These are phyloP conservation scores for Blennius ocellaris DNA, from an alignment of 2,113 vertebrate genomes.

Conservation along the genomic window DNA sequence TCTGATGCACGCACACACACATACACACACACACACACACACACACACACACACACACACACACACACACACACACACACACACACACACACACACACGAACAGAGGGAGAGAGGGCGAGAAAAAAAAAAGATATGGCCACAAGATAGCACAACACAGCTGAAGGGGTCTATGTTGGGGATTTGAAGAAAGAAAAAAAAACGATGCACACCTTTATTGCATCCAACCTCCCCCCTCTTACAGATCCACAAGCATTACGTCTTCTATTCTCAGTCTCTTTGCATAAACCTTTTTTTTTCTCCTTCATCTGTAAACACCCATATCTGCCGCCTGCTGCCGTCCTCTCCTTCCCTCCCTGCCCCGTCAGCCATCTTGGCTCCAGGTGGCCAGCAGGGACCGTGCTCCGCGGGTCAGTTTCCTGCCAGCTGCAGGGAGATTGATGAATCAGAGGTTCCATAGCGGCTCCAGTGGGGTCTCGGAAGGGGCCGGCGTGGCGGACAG, in stretches of 20 bases:
- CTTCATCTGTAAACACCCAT: constrained; percentile 21
- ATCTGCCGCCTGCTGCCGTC: constrained; percentile 18
- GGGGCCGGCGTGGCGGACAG: constrained; percentile 53
- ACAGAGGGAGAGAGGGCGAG: neutral
- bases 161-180: constrained; percentile 27
- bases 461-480: constrained; percentile 52
- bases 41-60: constrained; percentile 12
- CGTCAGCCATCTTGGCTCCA: constrained; percentile 63
- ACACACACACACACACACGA: constrained; percentile 24
- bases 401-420: constrained; percentile 64
- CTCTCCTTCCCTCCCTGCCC: constrained; percentile 24
- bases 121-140: constrained; percentile 20
- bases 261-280: constrained; percentile 5
- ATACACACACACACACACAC: constrained; percentile 21
- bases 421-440: constrained; percentile 72
- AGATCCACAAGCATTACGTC: constrained; percentile 8
- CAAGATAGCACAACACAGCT: constrained; percentile 37
- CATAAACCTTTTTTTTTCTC: neutral
- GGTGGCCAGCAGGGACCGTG: constrained; percentile 38
- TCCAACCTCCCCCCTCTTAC: constrained; percentile 13
- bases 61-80: constrained; percentile 16
- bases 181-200: neutral
- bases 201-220: constrained; percentile 30
- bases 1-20: constrained; percentile 13
- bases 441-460: constrained; percentile 62